Conservation (phyloP, 1,140 invertebrate genomes). For the Matsumurasca onukii region DNA sequence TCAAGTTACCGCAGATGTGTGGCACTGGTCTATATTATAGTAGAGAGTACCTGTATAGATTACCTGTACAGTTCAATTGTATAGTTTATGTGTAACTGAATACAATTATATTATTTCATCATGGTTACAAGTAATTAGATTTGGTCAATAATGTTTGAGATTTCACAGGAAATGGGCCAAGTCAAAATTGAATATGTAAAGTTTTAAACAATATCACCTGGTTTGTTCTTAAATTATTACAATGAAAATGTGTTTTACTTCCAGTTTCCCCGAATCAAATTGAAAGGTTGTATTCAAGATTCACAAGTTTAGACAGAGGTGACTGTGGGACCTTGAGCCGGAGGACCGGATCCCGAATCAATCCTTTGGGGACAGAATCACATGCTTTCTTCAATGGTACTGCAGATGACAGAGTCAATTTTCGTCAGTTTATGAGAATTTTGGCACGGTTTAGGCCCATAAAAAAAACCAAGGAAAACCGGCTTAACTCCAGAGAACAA, state of each 20-base stretch:
- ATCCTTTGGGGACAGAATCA: constrained; percentile 94
- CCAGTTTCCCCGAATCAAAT: not conserved
- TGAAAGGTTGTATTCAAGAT: not conserved
- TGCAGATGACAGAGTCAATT: constrained; percentile 91
- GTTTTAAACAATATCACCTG: not conserved
- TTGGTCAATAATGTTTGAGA: not conserved
- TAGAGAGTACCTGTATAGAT: too few relatives aligned
- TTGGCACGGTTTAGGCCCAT: constrained; percentile 94
- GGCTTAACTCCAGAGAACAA: constrained; percentile 91
- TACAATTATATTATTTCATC: too few relatives aligned
- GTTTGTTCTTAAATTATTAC: not conserved
- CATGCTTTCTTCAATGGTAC: constrained; percentile 89
- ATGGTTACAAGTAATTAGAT: too few relatives aligned
- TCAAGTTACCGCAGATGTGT: too few relatives aligned
- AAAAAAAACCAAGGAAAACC: constrained; percentile 85
- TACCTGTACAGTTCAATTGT: too few relatives aligned
- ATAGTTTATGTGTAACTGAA: too few relatives aligned
- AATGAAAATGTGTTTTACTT: not conserved
- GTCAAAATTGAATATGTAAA: not conserved
- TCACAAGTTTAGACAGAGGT: not conserved
- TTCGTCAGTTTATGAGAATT: constrained; percentile 96
- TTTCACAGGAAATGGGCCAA: not conserved
- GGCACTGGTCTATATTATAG: too few relatives aligned
- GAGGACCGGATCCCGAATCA: constrained; percentile 95
- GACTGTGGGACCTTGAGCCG: constrained; percentile 56